Base-by-base conservation (phyloP, 2,113 vertebrate genomes). In the Paralichthys olivaceus region DNA sequence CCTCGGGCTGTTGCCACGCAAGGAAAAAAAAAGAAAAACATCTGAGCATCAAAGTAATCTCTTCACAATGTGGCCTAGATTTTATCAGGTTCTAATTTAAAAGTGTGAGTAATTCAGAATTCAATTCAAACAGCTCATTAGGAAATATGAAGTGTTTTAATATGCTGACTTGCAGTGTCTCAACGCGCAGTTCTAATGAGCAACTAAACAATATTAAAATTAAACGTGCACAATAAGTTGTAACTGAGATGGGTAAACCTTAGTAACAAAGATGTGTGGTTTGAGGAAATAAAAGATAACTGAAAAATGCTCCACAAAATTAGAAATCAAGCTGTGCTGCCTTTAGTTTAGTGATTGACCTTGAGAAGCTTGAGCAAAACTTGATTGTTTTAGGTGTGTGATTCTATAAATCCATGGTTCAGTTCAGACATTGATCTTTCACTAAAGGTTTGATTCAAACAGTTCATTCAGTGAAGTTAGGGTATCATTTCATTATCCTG, bases 61-160 rank as follows among this genome's bases (percentile, higher is more conserved):
- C 70, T 76, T 62, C 68, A 73, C 83, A 86, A 67, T 49, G 67
- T 84, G 87, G 72, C 87, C 87, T 88, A 88, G 81, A 91, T 90
- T 85, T 54, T 60, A 84, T 87, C 72, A 66, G 51, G 1, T 74
- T 87, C 68, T 61, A 55, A 64, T 76, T 83, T 72, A 65, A 81
- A 49, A 43, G 74, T 37, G 62, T 12, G 23, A 77, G 70, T 78
- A 71, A 79, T 71, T 80, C 58, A 67, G 28, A 77, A 77, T 28
- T 43, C 51, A 79, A 75, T 66, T 80, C 66, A 67, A 83, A 80
- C 54, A 68, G 69, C 37, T 80, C 63, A 79, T 84, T 83, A 78
- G 69, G 62, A 78, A 69, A 69, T 74, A 37, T 60, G 26, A 73
- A 65, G 60, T 0, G 1, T 71, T 85, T 84, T 37, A 65, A 64